These are phyloP conservation scores for Tenualosa ilisha DNA, from an alignment of 2,797 vertebrate genomes.

Conservation along the genomic window DNA sequence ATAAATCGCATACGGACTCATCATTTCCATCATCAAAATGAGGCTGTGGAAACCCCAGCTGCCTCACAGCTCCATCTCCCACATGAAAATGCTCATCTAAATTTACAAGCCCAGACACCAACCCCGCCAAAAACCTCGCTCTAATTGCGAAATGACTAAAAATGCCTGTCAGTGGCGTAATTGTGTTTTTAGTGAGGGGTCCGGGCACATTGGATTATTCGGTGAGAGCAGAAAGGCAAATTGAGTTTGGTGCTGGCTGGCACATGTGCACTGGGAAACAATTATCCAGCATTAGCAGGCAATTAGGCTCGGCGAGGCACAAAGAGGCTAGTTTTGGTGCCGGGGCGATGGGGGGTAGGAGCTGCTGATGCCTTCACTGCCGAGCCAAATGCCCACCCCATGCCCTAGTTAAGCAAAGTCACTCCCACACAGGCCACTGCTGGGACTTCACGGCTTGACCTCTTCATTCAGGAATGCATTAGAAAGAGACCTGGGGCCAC, in stretches of 20 bases:
- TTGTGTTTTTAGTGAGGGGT: conserved; percentile 70
- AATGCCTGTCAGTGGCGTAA: conserved; percentile 68
- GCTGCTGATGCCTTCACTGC: not conserved
- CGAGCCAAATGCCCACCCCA: not conserved
- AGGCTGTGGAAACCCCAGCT: not conserved
- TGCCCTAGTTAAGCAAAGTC: not conserved
- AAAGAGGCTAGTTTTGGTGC: conserved; percentile 57
- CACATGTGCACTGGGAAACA: conserved; percentile 69
- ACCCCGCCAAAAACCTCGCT: conserved; percentile 37
- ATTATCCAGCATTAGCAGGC: conserved; percentile 71
- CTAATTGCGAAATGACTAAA: conserved; percentile 62
- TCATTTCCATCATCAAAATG: not conserved
- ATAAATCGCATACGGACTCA: not conserved
- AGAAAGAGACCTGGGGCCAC: not conserved
- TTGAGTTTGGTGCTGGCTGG: conserved; percentile 71
- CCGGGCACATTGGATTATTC: conserved; percentile 70
- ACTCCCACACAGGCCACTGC: not conserved
- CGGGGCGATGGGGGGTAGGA: conserved; percentile 25
- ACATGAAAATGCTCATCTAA: conserved; percentile 36
- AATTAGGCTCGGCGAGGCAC: conserved; percentile 66
- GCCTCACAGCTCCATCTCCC: not conserved
- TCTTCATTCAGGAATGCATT: not conserved
- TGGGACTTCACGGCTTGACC: not conserved
- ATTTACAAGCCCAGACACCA: not conserved
- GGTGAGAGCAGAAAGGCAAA: conserved; percentile 64